Percentiles rank a stretch among this genome's conserved stretches.
Conservation (phyloP, 2,888 invertebrate genomes). For the Idaea biselata region DNA sequence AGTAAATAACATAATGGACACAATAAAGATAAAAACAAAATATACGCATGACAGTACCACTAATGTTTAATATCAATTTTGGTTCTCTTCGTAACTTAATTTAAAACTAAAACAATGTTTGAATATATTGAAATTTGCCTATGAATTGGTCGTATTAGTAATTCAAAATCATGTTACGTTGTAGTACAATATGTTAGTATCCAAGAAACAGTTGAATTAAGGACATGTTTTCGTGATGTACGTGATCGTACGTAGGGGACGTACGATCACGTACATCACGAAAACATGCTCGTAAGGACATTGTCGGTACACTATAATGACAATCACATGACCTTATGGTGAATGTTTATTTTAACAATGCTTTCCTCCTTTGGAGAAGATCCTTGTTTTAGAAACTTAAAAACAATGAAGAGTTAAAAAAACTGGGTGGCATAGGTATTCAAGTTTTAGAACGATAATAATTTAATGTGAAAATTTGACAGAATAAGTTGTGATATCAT, state of each 20-base stretch:
- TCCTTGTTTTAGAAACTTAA: not conserved
- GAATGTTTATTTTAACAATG: not conserved
- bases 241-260: constrained; percentile 35
- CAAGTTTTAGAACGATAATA: no score
- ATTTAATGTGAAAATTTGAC: no score
- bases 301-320: constrained; percentile 3
- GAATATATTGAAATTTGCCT: no score
- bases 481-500: no score
- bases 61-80: no score
- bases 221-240: constrained; percentile 57
- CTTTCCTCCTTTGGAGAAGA: not conserved
- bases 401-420: not conserved
- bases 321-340: not conserved
- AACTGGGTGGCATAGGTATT: not conserved
- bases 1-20: no score
- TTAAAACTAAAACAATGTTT: not conserved
- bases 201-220: constrained; percentile 52
- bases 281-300: constrained; percentile 48
- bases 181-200: constrained; percentile 27
- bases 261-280: constrained; percentile 49
- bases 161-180: not conserved
- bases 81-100: no score
- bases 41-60: no score
- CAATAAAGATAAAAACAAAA: no score
- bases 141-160: no score